Conservation (phyloP, 2,888 invertebrate genomes). For the Leptothorax acervorum region DNA sequence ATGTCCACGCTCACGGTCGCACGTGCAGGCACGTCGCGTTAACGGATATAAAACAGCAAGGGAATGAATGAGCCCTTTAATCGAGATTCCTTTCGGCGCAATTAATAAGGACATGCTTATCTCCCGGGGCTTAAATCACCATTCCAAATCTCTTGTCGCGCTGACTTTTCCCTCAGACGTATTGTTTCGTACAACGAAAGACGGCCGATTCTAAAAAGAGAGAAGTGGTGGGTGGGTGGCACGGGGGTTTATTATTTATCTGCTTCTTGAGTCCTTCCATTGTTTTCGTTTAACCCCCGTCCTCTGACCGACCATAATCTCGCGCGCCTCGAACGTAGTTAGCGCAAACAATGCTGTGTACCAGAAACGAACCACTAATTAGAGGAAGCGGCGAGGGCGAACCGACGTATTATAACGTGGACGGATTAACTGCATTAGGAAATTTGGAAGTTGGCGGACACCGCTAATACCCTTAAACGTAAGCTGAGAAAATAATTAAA, state of each 20-base stretch:
- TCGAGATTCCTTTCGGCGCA: constrained; percentile 75
- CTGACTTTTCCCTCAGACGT: constrained; percentile 2
- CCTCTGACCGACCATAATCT: neutral
- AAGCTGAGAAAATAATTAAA: constrained; percentile 15
- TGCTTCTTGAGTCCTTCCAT: constrained; percentile 52
- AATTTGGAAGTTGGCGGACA: constrained; percentile 25
- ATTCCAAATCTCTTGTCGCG: constrained; percentile 37
- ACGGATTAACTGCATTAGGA: constrained; percentile 61
- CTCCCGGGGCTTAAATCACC: constrained; percentile 59
- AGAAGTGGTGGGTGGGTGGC: constrained; percentile 4
- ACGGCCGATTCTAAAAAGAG: neutral
- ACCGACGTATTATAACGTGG: constrained; percentile 62
- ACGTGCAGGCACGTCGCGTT: constrained; percentile 59
- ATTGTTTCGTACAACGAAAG: constrained; percentile 17
- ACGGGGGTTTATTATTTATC: constrained; percentile 68
- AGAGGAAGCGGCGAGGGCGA: constrained; percentile 57
- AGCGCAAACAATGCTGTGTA: constrained; percentile 60
- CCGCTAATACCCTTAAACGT: constrained; percentile 23
- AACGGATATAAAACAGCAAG: constrained; percentile 72
- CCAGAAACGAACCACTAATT: constrained; percentile 65
- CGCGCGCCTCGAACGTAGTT: constrained; percentile 53
- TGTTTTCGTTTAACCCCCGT: constrained; percentile 16
- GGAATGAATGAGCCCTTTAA: constrained; percentile 77
- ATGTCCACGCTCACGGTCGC: constrained; percentile 3
- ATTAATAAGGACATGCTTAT: constrained; percentile 76